Conservation (phyloP, 2,113 vertebrate species). For the Trochalopteron elliotii region DNA sequence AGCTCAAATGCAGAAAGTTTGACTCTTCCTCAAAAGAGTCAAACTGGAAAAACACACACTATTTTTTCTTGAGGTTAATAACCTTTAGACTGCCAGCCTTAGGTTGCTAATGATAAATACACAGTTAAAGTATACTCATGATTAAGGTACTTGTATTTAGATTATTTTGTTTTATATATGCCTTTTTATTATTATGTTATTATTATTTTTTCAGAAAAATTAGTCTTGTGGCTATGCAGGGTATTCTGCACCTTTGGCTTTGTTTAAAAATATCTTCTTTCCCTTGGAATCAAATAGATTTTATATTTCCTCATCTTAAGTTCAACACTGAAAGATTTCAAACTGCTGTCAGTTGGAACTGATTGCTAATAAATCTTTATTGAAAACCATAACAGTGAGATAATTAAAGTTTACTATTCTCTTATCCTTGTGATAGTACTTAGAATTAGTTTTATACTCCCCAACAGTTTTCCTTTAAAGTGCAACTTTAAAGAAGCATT, state of each 20-base stretch:
- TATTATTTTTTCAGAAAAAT: not conserved
- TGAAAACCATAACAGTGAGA: not conserved
- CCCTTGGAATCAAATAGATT: not conserved
- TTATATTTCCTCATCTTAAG: not conserved
- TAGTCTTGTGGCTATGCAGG: not conserved
- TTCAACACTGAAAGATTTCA: not conserved
- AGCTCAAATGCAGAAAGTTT: not conserved
- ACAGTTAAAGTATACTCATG: not conserved
- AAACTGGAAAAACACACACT: fast-evolving
- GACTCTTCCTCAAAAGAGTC: not conserved
- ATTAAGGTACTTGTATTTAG: not conserved
- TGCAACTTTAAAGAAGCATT: not conserved
- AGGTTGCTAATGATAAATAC: not conserved
- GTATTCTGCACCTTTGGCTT: not conserved
- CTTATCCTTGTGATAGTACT: not conserved
- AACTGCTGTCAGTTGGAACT: not conserved
- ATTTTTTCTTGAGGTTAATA: not conserved
- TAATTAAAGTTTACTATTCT: not conserved
- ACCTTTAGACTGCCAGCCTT: not conserved
- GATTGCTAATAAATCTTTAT: not conserved
- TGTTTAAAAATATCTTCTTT: not conserved
- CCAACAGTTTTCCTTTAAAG: not conserved
- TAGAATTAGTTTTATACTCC: not conserved
- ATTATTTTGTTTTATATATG: not conserved
- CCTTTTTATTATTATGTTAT: not conserved